phyloP scores from a whole-genome alignment of 2,888 invertebrate species.

The Bombylius major region DNA sequence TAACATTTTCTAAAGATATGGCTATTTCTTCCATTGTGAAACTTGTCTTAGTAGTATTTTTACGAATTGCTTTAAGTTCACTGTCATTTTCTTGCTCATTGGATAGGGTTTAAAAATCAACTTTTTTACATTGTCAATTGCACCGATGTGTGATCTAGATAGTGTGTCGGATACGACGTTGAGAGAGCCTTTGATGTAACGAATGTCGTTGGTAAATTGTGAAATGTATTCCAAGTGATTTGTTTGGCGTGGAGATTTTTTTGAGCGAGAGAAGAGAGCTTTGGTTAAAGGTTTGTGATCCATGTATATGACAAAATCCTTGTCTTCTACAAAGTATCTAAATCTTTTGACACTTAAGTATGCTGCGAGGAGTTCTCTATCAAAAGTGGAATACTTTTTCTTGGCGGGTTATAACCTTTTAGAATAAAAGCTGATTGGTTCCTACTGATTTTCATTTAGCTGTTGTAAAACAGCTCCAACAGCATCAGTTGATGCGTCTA shows the following conservation, averaged over 20 bases:
- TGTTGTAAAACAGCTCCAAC: constrained; percentile 1
- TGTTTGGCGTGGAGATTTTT: background rate
- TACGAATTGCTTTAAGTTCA: background rate
- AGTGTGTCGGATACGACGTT: no score
- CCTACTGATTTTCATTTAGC: background rate
- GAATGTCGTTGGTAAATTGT: background rate
- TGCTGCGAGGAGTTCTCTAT: background rate
- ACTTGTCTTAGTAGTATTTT: no score
- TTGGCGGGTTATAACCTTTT: constrained; percentile 1
- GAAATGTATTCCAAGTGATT: background rate
- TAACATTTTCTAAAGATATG: background rate
- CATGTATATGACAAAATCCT: background rate
- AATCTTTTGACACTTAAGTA: background rate
- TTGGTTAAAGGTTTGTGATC: constrained; percentile 1
- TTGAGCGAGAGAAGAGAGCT: background rate
- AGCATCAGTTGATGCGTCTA: constrained; percentile 4
- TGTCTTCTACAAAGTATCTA: background rate
- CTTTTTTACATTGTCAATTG: no score
- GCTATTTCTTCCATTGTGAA: background rate
- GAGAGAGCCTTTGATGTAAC: background rate
- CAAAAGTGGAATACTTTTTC: constrained; percentile 3
- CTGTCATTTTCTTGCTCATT: background rate
- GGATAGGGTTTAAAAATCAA: background rate
- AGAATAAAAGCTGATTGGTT: constrained; percentile 1
- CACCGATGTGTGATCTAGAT: background rate